Percentiles rank a stretch among this genome's conserved stretches.
Conservation (phyloP, 2,888 invertebrate genomes). For the Lepidocyrtinus sp. region DNA sequence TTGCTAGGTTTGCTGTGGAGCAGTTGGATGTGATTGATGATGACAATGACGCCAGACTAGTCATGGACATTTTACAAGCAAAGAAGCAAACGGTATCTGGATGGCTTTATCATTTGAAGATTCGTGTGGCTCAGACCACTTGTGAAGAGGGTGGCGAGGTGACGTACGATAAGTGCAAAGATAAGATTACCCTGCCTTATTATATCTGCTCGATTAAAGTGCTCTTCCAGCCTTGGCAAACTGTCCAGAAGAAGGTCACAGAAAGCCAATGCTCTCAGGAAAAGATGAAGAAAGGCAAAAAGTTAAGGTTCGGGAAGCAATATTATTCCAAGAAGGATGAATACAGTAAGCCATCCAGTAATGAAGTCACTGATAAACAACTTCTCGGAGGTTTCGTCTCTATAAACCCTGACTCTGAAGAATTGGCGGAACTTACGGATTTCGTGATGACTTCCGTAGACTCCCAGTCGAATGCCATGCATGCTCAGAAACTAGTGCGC, state of each 20-base stretch:
- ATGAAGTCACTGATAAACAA: constrained; percentile 44
- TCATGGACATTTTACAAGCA: constrained; percentile 74
- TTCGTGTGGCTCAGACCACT: constrained; percentile 75
- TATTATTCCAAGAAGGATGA: constrained; percentile 28
- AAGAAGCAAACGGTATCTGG: constrained; percentile 76
- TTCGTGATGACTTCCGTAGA: constrained; percentile 69
- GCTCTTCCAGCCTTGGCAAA: constrained; percentile 69
- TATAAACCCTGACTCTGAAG: constrained; percentile 65
- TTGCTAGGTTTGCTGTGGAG: constrained; percentile 74
- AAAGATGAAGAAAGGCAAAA: constrained; percentile 64
- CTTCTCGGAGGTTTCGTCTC: constrained; percentile 63
- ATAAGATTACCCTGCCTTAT: constrained; percentile 58
- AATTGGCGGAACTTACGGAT: constrained; percentile 67
- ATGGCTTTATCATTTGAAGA: constrained; percentile 76
- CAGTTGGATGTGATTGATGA: constrained; percentile 75
- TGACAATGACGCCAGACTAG: constrained; percentile 74
- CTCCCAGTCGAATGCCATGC: constrained; percentile 68
- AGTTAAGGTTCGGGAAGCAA: constrained; percentile 54
- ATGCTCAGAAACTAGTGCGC: constrained; percentile 69
- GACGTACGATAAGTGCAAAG: constrained; percentile 62
- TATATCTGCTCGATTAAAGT: constrained; percentile 66
- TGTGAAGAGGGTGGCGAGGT: constrained; percentile 71
- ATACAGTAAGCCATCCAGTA: constrained; percentile 35
- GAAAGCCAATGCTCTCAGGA: constrained; percentile 70
- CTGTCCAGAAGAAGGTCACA: constrained; percentile 69